These are phyloP conservation scores for Microtus richardsoni DNA, from an alignment of 2,113 vertebrate species.

Conservation along the genomic window DNA sequence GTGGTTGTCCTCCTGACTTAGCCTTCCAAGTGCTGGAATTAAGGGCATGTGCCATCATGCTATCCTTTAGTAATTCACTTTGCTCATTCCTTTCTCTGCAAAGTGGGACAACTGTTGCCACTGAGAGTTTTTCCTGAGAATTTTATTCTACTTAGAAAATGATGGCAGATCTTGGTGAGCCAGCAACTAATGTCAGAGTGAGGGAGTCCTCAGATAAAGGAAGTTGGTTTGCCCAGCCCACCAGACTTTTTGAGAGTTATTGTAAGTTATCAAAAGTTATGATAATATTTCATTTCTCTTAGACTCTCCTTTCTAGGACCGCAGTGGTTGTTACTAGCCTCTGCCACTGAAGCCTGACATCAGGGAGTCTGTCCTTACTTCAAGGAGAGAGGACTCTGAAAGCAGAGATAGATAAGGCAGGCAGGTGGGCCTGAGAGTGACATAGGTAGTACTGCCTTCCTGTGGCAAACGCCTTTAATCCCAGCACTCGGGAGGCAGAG, in stretches of 20 bases:
- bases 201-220: conserved; percentile 22
- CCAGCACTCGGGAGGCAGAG: too few relatives aligned
- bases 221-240: neutral
- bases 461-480: neutral
- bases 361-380: neutral
- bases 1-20: neutral
- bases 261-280: conserved; percentile 17
- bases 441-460: neutral
- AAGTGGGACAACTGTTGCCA: neutral
- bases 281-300: conserved; percentile 10
- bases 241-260: conserved; percentile 35
- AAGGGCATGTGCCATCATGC: neutral
- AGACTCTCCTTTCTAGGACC: conserved; percentile 12
- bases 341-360: neutral
- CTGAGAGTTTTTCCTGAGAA: conserved; percentile 11
- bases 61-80: neutral
- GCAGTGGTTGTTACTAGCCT: neutral
- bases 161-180: neutral
- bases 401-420: neutral
- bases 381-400: neutral
- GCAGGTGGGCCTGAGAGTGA: neutral
- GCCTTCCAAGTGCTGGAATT: neutral
- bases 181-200: conserved; percentile 2
- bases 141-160: conserved; percentile 38
- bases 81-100: neutral